These are phyloP conservation scores for Osmoderma eremita DNA, from an alignment of 2,888 invertebrate species.

Conservation along the genomic window DNA sequence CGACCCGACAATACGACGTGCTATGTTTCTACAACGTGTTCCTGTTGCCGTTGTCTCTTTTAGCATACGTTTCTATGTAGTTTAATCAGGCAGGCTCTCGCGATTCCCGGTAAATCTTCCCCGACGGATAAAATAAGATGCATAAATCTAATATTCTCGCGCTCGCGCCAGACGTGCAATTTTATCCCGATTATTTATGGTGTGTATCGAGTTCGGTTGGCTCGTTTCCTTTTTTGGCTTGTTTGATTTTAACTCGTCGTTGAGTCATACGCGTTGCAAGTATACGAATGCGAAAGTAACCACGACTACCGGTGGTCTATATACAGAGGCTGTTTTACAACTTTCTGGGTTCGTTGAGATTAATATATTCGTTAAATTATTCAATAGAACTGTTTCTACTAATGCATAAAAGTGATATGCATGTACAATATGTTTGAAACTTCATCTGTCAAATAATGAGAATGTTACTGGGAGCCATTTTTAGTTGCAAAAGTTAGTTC, in stretches of 20 bases:
- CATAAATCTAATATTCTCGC: conserved; percentile 17
- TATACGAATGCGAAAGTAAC: no score
- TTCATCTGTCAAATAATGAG: no score
- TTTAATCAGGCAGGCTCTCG: conserved; percentile 2
- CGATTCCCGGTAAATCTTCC: conserved; percentile 8
- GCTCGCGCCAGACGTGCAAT: not conserved
- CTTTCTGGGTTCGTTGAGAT: no score
- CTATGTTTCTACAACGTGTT: not conserved
- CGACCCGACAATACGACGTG: not conserved
- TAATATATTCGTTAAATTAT: no score
- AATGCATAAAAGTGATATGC: no score
- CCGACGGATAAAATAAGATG: conserved; percentile 12
- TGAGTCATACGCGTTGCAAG: conserved; percentile 14
- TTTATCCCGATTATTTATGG: conserved; percentile 16
- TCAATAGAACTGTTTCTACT: no score
- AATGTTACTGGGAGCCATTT: no score
- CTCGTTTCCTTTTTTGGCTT: not conserved
- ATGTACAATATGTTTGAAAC: no score
- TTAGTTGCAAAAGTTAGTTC: no score
- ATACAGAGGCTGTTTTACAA: no score
- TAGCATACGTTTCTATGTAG: conserved; percentile 7
- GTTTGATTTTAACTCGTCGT: conserved; percentile 1
- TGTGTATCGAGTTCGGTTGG: not conserved
- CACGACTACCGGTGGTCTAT: no score
- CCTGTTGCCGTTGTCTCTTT: conserved; percentile 16